These are phyloP conservation scores for Sphaeramia orbicularis DNA, from an alignment of 2,797 vertebrate genomes.

Conservation along the genomic window DNA sequence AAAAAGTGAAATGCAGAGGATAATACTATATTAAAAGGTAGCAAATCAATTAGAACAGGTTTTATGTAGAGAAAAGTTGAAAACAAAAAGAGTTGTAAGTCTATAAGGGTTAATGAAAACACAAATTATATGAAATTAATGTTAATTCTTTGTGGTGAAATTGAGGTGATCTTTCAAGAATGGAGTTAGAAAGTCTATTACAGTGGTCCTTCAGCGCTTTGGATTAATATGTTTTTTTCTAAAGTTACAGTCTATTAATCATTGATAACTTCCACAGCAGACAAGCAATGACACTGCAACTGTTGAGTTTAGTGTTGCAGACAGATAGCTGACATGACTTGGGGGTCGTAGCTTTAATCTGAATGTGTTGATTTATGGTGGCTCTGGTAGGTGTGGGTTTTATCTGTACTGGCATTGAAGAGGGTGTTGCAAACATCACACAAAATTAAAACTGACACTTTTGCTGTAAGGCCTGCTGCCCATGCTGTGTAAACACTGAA, in stretches of 20 bases:
- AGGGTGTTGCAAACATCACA: slow-evolving; percentile 2
- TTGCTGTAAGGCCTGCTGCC: not conserved
- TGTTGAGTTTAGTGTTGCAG: slow-evolving; percentile 10
- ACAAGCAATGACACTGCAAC: not conserved
- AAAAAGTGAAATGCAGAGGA: too few relatives aligned
- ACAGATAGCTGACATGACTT: slow-evolving; percentile 4
- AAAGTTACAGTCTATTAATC: not conserved
- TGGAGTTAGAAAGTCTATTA: not conserved
- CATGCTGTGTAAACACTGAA: not conserved
- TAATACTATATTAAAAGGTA: too few relatives aligned
- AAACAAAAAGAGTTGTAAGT: too few relatives aligned
- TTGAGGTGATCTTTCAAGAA: not conserved
- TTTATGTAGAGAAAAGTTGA: too few relatives aligned
- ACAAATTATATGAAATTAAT: not conserved
- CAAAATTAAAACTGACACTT: slow-evolving; percentile 20
- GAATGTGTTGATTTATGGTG: slow-evolving; percentile 5
- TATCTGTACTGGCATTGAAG: slow-evolving; percentile 3
- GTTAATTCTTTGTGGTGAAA: not conserved
- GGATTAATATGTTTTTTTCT: slow-evolving; percentile 1
- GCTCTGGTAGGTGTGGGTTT: slow-evolving; percentile 21
- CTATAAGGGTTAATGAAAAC: too few relatives aligned
- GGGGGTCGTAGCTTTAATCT: not conserved
- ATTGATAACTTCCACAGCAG: slow-evolving; percentile 7
- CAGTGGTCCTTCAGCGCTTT: not conserved
- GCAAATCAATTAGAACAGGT: too few relatives aligned